Conservation (phyloP, 2,797 vertebrate species). For the Girardinus metallicus region DNA sequence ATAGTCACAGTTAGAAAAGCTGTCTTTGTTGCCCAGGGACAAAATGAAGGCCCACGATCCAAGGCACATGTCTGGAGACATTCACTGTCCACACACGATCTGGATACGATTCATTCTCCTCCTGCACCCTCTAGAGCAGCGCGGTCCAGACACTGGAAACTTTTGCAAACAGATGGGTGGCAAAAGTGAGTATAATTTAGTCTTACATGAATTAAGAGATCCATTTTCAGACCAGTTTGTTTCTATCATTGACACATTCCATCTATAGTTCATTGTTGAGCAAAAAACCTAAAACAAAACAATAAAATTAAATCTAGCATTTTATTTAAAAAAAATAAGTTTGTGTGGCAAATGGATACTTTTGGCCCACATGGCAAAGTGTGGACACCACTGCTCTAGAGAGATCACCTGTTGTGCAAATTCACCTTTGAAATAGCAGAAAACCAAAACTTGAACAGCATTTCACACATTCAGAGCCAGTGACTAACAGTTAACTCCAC, state of each 20-base stretch:
- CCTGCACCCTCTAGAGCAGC: constrained; percentile 18
- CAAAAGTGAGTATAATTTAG: neutral
- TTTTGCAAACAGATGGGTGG: too few relatives aligned
- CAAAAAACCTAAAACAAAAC: too few relatives aligned
- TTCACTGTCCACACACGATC: constrained; percentile 44
- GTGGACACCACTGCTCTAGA: constrained; percentile 6
- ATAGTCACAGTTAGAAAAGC: constrained; percentile 67
- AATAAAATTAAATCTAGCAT: neutral
- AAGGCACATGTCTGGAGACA: constrained; percentile 70
- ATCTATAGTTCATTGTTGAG: too few relatives aligned
- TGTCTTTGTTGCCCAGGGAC: constrained; percentile 25
- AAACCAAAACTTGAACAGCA: constrained; percentile 20
- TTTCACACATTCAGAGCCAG: constrained; percentile 57
- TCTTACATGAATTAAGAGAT: neutral
- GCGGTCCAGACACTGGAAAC: neutral
- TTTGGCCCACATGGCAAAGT: neutral
- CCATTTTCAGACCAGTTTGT: neutral
- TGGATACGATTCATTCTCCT: constrained; percentile 23
- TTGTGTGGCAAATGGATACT: neutral
- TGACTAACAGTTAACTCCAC: constrained; percentile 27
- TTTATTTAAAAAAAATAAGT: neutral
- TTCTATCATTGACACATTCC: neutral
- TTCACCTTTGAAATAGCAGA: constrained; percentile 54
- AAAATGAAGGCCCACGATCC: constrained; percentile 45
- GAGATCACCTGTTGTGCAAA: constrained; percentile 50